phyloP scores from a whole-genome alignment of 2,113 vertebrate genomes.

The Chaenocephalus aceratus region DNA sequence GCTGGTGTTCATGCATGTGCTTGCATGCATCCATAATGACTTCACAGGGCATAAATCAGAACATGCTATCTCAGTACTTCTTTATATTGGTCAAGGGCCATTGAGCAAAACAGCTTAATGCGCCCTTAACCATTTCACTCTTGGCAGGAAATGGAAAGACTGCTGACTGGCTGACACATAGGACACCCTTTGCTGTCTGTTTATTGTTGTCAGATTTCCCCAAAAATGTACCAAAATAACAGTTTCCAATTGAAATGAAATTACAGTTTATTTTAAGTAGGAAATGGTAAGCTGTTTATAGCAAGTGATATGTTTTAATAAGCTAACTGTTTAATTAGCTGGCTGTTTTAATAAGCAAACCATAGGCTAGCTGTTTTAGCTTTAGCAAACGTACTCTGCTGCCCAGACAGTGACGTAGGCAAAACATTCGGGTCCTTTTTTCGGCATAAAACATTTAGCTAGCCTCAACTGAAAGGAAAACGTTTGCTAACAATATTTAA shows the following conservation, averaged over 20 bases:
- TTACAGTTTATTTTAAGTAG: no score
- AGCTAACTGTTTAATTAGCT: not conserved
- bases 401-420: no score
- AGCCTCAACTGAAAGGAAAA: not conserved
- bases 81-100: constrained; percentile 84
- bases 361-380: not conserved
- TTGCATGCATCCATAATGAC: constrained; percentile 78
- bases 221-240: constrained; percentile 1
- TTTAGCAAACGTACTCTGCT: not conserved
- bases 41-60: constrained; percentile 82
- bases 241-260: not conserved
- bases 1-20: constrained; percentile 64
- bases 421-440: not conserved
- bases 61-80: constrained; percentile 79
- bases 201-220: constrained; percentile 43
- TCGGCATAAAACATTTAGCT: not conserved
- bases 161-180: constrained; percentile 70
- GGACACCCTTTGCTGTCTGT: constrained; percentile 50
- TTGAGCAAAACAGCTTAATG: constrained; percentile 84
- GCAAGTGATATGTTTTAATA: not conserved
- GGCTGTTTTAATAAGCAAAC: not conserved
- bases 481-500: not conserved
- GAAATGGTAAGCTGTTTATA: not conserved
- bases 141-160: constrained; percentile 68
- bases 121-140: constrained; percentile 78